phyloP scores from a whole-genome alignment of 2,113 vertebrate genomes.

The Microtus pennsylvanicus region DNA sequence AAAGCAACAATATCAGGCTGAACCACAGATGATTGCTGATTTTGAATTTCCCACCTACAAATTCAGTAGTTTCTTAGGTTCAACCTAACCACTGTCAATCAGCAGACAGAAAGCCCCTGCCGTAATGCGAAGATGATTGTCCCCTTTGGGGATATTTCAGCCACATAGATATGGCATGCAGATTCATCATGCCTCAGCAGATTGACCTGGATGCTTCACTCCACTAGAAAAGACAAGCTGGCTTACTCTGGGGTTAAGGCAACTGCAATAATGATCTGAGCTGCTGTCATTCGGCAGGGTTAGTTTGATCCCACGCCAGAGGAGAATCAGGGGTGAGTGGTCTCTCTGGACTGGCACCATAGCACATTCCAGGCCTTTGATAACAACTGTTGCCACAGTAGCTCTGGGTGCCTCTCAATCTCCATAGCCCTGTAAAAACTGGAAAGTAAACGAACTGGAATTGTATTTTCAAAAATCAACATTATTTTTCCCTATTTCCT shows the following conservation, averaged over 20 bases:
- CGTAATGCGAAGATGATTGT: background rate
- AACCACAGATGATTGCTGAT: constrained; percentile 35
- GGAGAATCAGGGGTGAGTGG: background rate
- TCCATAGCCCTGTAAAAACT: constrained; percentile 20
- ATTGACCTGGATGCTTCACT: background rate
- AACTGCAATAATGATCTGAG: background rate
- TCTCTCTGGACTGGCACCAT: background rate
- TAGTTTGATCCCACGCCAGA: background rate
- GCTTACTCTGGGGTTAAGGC: background rate
- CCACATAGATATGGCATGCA: background rate
- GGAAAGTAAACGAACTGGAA: constrained; percentile 55
- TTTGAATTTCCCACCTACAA: constrained; percentile 40
- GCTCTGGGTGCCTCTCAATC: constrained; percentile 18
- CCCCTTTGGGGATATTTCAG: constrained; percentile 17
- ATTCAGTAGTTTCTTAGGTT: constrained; percentile 11
- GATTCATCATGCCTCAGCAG: background rate
- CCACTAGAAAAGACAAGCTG: constrained; percentile 15
- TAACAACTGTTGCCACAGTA: constrained; percentile 40
- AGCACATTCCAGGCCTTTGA: background rate
- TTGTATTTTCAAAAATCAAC: constrained; percentile 65
- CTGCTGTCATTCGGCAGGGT: background rate
- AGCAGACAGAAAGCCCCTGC: background rate
- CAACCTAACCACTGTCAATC: background rate
- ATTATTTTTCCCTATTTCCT: constrained; percentile 53
- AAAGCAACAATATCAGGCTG: background rate